These are phyloP conservation scores for Holcopasites calliopsidis DNA, from an alignment of 1,140 invertebrate species.

Conservation along the genomic window DNA sequence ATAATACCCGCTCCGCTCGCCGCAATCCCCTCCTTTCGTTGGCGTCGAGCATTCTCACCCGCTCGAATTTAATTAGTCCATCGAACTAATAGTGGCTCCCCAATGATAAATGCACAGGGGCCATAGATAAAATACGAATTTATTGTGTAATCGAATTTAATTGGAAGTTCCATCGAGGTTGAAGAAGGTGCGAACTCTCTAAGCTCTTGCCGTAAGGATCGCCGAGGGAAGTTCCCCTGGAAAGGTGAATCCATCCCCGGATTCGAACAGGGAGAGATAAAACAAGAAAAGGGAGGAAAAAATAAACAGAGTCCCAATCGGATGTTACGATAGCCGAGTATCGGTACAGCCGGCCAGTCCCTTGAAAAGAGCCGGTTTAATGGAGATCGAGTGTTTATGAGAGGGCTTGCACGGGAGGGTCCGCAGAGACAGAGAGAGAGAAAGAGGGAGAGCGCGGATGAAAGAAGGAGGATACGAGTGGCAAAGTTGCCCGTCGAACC, in stretches of 20 bases:
- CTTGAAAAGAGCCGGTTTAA: slow-evolving; percentile 56
- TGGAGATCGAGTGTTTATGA: slow-evolving; percentile 60
- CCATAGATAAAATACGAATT: slow-evolving; percentile 2
- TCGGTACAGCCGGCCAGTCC: slow-evolving; percentile 33
- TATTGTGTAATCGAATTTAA: too few relatives aligned
- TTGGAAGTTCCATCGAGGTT: too few relatives aligned
- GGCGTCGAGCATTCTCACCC: slow-evolving; percentile 1
- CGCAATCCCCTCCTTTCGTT: slow-evolving; percentile 11
- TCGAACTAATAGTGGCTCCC: slow-evolving; percentile 41
- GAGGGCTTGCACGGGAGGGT: slow-evolving; percentile 33
- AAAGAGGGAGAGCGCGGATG: slow-evolving; percentile 5
- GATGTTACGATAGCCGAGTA: slow-evolving; percentile 41
- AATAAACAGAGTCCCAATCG: slow-evolving; percentile 26
- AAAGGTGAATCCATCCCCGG: not conserved
- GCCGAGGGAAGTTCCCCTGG: not conserved
- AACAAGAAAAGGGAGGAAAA: not conserved
- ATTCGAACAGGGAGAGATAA: not conserved
- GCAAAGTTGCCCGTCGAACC: slow-evolving; percentile 45
- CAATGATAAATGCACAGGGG: not conserved
- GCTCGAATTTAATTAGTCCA: slow-evolving; percentile 55
- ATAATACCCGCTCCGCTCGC: slow-evolving; percentile 35
- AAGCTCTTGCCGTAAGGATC: not conserved
- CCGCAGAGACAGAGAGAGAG: slow-evolving; percentile 29
- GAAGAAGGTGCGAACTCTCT: slow-evolving; percentile 1
- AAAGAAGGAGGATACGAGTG: slow-evolving; percentile 40